These are phyloP conservation scores for Stichodactyla mertensii DNA, from an alignment of 64 coral and sea anemone species.

Conservation along the genomic window DNA sequence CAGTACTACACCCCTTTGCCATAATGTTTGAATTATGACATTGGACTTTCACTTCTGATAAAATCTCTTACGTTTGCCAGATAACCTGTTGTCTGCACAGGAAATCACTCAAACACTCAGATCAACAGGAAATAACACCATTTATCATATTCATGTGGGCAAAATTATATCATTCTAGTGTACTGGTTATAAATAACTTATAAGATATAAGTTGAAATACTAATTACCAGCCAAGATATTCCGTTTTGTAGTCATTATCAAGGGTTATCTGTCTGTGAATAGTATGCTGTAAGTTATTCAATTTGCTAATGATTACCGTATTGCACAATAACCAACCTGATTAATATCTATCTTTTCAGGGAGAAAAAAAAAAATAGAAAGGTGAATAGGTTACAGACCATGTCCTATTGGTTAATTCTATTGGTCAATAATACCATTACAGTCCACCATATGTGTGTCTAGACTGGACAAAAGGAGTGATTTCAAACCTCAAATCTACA, in stretches of 20 bases:
- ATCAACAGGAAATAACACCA: not conserved
- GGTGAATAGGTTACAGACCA: constrained; percentile 1
- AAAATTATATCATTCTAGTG: not conserved
- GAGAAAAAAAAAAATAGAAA: not conserved
- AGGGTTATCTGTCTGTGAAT: not conserved
- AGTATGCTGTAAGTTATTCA: not conserved
- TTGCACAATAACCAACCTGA: not conserved
- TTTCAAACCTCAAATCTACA: too few species aligned
- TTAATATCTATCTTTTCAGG: not conserved
- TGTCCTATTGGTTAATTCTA: not conserved
- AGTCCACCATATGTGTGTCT: not conserved
- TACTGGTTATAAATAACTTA: not conserved
- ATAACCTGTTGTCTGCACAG: not conserved
- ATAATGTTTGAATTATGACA: not conserved
- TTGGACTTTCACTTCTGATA: not conserved
- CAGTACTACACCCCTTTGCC: not conserved
- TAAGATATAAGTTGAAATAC: not conserved
- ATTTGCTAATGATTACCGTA: not conserved
- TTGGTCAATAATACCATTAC: not conserved
- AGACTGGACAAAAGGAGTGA: too few species aligned
- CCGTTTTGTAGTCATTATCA: not conserved
- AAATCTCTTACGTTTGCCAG: not conserved
- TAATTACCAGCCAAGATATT: not conserved
- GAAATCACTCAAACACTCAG: not conserved
- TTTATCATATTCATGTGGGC: not conserved